phyloP scores from a whole-genome alignment of 2,888 invertebrate genomes.

The Halictus ligatus region DNA sequence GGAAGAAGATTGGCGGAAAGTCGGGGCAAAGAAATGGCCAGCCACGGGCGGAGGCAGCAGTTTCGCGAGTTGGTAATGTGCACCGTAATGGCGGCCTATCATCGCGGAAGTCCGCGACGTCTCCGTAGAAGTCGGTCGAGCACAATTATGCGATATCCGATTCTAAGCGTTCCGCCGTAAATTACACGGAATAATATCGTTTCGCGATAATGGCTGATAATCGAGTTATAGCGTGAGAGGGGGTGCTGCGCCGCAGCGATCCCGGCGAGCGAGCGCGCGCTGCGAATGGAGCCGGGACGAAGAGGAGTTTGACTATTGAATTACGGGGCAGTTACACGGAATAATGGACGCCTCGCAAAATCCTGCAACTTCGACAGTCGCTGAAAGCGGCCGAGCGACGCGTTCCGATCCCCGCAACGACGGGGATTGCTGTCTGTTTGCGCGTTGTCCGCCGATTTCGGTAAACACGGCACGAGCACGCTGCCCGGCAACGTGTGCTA shows the following conservation, averaged over 20 bases:
- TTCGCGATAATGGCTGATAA: constrained; percentile 73
- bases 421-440: constrained; percentile 27
- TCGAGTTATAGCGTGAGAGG: constrained; percentile 65
- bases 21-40: neutral
- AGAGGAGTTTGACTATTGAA: constrained; percentile 54
- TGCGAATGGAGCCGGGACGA: neutral
- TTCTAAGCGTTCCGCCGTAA: constrained; percentile 66
- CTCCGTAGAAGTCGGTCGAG: constrained; percentile 58
- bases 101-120: constrained; percentile 58
- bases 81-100: constrained; percentile 44
- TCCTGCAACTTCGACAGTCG: constrained; percentile 60
- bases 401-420: constrained; percentile 38
- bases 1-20: neutral
- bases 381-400: constrained; percentile 29
- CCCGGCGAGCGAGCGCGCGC: neutral
- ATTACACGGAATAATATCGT: constrained; percentile 73
- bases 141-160: constrained; percentile 66
- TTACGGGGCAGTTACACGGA: constrained; percentile 59
- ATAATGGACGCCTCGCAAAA: constrained; percentile 65
- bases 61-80: constrained; percentile 17
- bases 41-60: neutral
- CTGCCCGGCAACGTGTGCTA: constrained; percentile 14
- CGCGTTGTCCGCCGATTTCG: constrained; percentile 21
- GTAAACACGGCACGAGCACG: constrained; percentile 22
- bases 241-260: neutral